Percentiles rank a stretch among this genome's conserved stretches.
These are phyloP conservation scores for Arrhamphus sclerolepis DNA, from an alignment of 2,797 vertebrate species.

Conservation along the genomic window DNA sequence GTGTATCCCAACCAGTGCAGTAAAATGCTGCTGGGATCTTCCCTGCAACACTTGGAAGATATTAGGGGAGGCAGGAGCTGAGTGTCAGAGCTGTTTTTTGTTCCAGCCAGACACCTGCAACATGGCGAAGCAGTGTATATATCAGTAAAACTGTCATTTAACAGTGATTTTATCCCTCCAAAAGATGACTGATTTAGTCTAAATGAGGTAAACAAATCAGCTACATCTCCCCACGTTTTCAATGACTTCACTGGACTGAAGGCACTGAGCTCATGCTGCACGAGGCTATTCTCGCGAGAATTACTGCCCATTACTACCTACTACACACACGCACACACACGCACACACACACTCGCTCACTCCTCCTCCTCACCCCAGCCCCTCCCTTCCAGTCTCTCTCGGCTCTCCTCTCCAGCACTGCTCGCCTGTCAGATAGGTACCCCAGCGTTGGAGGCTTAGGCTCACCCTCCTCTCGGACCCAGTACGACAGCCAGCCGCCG, in stretches of 20 bases:
- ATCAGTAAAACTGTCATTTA: background rate
- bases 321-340: constrained; percentile 31
- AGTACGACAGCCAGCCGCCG: constrained; percentile 70
- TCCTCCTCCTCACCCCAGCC: constrained; percentile 53
- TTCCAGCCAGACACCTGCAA: background rate
- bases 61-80: constrained; percentile 16
- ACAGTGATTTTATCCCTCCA: background rate
- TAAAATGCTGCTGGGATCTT: constrained; percentile 50
- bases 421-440: constrained; percentile 75
- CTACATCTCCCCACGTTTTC: constrained; percentile 39
- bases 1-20: constrained; percentile 62
- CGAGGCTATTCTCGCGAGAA: constrained; percentile 65
- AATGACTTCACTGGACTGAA: constrained; percentile 48
- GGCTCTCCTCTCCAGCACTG: constrained; percentile 70
- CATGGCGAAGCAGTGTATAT: background rate
- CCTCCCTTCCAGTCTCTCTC: constrained; percentile 72
- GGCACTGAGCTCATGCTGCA: constrained; percentile 48
- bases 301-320: constrained; percentile 35
- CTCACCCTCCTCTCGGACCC: constrained; percentile 68
- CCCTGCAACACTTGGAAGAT: constrained; percentile 34
- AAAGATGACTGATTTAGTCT: constrained; percentile 8
- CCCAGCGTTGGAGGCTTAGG: constrained; percentile 76
- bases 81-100: constrained; percentile 12
- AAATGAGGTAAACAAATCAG: constrained; percentile 28
- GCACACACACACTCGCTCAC: constrained; percentile 23